phyloP scores from a whole-genome alignment of 2,888 invertebrate species.

The Cyclophora albipunctata region DNA sequence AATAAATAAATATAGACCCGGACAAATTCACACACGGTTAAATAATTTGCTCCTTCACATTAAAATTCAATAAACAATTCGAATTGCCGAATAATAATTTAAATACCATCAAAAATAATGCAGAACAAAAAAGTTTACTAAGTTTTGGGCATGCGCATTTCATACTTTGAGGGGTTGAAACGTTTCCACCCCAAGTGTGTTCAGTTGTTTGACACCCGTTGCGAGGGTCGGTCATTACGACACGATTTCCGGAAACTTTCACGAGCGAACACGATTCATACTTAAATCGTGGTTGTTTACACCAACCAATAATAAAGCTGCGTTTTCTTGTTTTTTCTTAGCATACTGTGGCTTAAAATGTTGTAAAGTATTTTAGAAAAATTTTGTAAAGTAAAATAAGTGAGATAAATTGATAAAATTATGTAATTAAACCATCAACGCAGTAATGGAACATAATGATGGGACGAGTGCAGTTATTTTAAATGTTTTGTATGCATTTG shows the following conservation, averaged over 20 bases:
- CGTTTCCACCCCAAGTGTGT: slow-evolving; percentile 42
- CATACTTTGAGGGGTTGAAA: slow-evolving; percentile 24
- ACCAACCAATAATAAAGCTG: background rate
- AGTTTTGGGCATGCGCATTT: slow-evolving; percentile 52
- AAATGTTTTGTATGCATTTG: slow-evolving; percentile 34
- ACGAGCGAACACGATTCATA: slow-evolving; percentile 19
- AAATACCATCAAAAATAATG: no score
- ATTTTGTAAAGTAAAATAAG: no score
- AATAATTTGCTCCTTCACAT: no score
- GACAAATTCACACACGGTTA: no score
- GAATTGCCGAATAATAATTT: no score
- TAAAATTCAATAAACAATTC: no score
- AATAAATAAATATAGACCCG: no score
- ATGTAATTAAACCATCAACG: slow-evolving; percentile 13
- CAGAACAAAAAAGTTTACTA: slow-evolving; percentile 20
- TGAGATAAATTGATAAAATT: no score
- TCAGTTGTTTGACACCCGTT: slow-evolving; percentile 37
- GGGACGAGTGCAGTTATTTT: slow-evolving; percentile 36
- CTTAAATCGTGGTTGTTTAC: slow-evolving; percentile 1
- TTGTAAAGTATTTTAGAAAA: no score
- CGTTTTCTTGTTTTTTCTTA: no score
- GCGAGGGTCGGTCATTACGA: slow-evolving; percentile 24
- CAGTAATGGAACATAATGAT: slow-evolving; percentile 64
- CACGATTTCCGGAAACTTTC: slow-evolving; percentile 34
- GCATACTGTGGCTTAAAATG: no score